Conservation (phyloP, 2,888 invertebrate genomes). For the Operophtera brumata region DNA sequence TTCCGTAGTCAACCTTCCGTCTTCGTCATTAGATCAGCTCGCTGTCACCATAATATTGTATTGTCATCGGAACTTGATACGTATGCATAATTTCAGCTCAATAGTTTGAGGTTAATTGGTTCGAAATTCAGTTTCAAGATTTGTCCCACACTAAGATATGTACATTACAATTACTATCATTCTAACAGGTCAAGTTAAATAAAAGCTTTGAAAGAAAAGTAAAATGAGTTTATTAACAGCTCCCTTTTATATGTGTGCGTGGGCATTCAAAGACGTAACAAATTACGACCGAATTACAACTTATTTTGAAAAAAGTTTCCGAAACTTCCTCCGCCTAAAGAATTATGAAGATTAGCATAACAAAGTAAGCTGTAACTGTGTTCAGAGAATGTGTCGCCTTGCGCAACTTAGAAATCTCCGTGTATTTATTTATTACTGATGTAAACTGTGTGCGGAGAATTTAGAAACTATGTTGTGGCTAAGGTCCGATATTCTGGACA, state of each 20-base stretch:
- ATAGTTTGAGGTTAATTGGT: no score
- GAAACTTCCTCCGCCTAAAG: slow-evolving; percentile 72
- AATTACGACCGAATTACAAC: slow-evolving; percentile 75
- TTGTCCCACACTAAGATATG: no score
- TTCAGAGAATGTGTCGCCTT: slow-evolving; percentile 68
- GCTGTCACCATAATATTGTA: no score
- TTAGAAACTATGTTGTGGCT: neutral
- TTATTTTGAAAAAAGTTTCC: slow-evolving; percentile 73
- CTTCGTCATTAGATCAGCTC: no score
- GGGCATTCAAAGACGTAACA: slow-evolving; percentile 62
- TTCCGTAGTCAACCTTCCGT: no score
- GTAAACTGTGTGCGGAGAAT: slow-evolving; percentile 13
- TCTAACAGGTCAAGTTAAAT: no score
- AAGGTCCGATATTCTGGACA: neutral
- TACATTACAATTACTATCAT: no score
- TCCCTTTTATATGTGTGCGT: slow-evolving; percentile 41
- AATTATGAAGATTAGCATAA: slow-evolving; percentile 80
- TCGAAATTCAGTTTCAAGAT: no score
- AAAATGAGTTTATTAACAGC: neutral
- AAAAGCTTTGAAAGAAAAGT: no score
- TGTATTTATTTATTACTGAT: slow-evolving; percentile 40
- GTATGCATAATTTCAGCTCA: no score
- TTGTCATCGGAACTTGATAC: no score
- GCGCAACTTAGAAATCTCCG: slow-evolving; percentile 57
- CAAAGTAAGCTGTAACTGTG: slow-evolving; percentile 75